A percentile compares a stretch with the other conserved stretches of the same genome.
phyloP scores from a whole-genome alignment of 2,888 invertebrate species.

The Leptinotarsa haldemani region DNA sequence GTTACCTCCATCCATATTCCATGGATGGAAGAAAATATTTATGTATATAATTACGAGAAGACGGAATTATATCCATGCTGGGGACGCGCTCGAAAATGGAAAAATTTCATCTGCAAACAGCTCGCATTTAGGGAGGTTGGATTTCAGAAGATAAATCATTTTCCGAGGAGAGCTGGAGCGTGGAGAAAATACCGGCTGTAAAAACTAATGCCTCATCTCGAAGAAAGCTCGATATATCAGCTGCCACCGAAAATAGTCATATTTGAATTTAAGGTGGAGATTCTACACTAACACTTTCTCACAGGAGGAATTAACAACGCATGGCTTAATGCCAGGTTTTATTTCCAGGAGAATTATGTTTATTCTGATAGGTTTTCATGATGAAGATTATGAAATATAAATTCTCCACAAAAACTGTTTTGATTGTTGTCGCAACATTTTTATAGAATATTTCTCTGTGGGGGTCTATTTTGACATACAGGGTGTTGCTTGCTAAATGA shows the following conservation, averaged over 20 bases:
- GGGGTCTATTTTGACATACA: no score
- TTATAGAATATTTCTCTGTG: no score
- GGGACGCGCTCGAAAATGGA: constrained; percentile 38
- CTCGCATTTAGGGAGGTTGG: constrained; percentile 40
- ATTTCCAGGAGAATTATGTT: constrained; percentile 15
- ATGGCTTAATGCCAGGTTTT: constrained; percentile 11
- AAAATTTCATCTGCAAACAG: constrained; percentile 44
- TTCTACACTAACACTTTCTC: constrained; percentile 19
- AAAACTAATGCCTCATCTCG: constrained; percentile 47
- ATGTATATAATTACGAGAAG: constrained; percentile 37
- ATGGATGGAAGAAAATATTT: constrained; percentile 32
- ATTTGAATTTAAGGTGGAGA: constrained; percentile 25
- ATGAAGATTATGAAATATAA: not conserved
- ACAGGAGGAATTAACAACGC: constrained; percentile 22
- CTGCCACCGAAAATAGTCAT: constrained; percentile 26
- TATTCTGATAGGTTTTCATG: not conserved
- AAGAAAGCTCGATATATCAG: constrained; percentile 37
- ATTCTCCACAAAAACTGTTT: no score
- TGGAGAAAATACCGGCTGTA: constrained; percentile 40
- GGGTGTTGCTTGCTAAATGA: no score
- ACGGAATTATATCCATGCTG: constrained; percentile 32
- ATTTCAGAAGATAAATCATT: constrained; percentile 49
- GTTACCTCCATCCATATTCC: constrained; percentile 2
- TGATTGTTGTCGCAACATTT: no score
- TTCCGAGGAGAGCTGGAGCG: constrained; percentile 39